A percentile compares a stretch with the other conserved stretches of the same genome.
These are phyloP conservation scores for Pterostichus niger DNA, from an alignment of 2,888 invertebrate species.

Conservation along the genomic window DNA sequence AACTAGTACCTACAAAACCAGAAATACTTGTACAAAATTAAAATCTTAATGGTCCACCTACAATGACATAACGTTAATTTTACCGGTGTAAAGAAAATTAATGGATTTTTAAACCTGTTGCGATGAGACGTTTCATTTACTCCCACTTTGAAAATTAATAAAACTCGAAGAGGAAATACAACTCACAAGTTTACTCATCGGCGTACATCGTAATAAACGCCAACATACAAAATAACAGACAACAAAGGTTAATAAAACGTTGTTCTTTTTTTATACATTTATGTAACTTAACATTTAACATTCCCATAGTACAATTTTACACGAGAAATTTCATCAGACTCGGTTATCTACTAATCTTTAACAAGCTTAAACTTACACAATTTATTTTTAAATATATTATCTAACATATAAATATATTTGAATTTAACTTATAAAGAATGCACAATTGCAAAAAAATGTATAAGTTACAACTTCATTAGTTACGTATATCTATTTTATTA, in stretches of 20 bases:
- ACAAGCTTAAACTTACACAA: slow-evolving; percentile 7
- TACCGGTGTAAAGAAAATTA: slow-evolving; percentile 51
- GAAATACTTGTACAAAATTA: slow-evolving; percentile 14
- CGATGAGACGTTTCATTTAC: slow-evolving; percentile 15
- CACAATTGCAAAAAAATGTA: too few relatives aligned
- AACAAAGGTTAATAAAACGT: slow-evolving; percentile 29
- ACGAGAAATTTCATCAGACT: slow-evolving; percentile 22
- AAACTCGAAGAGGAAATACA: slow-evolving; percentile 11
- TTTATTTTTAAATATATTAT: neutral
- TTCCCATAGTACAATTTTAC: neutral
- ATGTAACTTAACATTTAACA: slow-evolving; percentile 10
- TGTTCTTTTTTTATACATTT: neutral
- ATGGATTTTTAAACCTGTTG: slow-evolving; percentile 25
- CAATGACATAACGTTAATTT: slow-evolving; percentile 49
- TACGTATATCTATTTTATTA: too few relatives aligned
- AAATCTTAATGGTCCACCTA: slow-evolving; percentile 38
- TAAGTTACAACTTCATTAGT: too few relatives aligned
- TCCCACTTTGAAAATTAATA: slow-evolving; percentile 6
- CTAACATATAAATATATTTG: too few relatives aligned
- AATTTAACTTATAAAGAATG: too few relatives aligned
- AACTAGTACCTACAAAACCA: slow-evolving; percentile 1
- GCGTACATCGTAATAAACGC: neutral
- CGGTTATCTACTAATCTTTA: slow-evolving; percentile 13
- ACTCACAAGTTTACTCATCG: slow-evolving; percentile 31
- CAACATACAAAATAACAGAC: slow-evolving; percentile 17